Evolutionary conservation across 2,888 invertebrate species (phyloP).

Genomic region (Tipula lateralis): DNA sequence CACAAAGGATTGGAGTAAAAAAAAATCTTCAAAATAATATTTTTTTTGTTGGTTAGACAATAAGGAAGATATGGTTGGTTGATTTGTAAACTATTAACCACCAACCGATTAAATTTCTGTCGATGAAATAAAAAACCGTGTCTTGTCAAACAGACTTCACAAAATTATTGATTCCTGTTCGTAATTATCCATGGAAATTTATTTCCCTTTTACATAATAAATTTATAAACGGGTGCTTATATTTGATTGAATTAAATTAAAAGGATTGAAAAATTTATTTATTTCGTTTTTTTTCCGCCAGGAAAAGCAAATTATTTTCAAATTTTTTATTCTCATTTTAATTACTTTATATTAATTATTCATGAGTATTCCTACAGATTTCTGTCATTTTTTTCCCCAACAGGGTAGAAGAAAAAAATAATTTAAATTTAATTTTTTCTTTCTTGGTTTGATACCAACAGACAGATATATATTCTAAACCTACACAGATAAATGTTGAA

Average conservation of each 20-base stretch:
- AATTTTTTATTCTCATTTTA: not conserved
- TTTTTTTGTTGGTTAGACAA: not conserved
- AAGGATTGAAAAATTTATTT: not conserved
- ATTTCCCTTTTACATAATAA: not conserved
- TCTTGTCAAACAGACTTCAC: not conserved
- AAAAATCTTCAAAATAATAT: not conserved
- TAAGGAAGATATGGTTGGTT: conserved; percentile 5
- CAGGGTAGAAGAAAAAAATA: not conserved
- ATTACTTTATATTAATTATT: not conserved
- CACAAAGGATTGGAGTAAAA: not conserved
- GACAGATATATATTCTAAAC: no score
- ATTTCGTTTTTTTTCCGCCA: not conserved
- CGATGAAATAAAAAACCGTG: not conserved
- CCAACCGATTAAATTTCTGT: not conserved
- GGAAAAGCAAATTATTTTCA: not conserved
- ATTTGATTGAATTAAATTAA: not conserved
- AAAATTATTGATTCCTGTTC: not conserved
- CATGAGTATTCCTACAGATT: not conserved
- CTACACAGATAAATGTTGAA: no score
- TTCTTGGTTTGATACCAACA: no score
- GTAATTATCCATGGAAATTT: not conserved
- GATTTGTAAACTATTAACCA: not conserved
- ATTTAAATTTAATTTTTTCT: not conserved
- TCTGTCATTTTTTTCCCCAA: not conserved
- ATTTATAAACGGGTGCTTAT: not conserved